phyloP scores from a whole-genome alignment of 2,888 invertebrate species.

The Chrysotoxum bicinctum region DNA sequence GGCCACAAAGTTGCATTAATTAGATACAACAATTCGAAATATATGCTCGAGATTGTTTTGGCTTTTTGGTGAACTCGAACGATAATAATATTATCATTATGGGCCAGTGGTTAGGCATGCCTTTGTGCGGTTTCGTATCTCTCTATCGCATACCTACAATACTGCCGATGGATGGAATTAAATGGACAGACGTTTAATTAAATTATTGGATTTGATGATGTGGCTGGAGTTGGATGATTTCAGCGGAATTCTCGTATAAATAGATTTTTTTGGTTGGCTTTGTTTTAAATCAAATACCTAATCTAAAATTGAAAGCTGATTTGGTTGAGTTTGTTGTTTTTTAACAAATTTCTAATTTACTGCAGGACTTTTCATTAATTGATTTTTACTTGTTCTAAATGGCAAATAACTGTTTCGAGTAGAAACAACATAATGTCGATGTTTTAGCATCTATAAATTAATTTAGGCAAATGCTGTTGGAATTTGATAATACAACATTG shows the following conservation, averaged over 20 bases:
- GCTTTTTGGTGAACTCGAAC: slow-evolving; percentile 26
- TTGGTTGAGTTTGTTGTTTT: not conserved
- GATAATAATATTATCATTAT: slow-evolving; percentile 32
- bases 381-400: too few relatives aligned
- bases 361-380: too few relatives aligned
- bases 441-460: too few relatives aligned
- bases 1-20: slow-evolving; percentile 64
- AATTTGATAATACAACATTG: too few relatives aligned
- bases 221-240: not conserved
- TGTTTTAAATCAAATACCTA: not conserved
- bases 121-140: slow-evolving; percentile 37
- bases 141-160: not conserved
- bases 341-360: too few relatives aligned
- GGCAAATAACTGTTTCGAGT: too few relatives aligned
- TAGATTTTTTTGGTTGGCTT: not conserved
- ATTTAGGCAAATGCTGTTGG: too few relatives aligned
- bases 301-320: not conserved
- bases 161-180: slow-evolving; percentile 13
- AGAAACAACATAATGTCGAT: too few relatives aligned
- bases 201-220: slow-evolving; percentile 19
- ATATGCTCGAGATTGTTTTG: slow-evolving; percentile 19
- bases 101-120: slow-evolving; percentile 9
- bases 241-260: not conserved
- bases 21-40: slow-evolving; percentile 48
- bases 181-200: slow-evolving; percentile 32